phyloP scores from a whole-genome alignment of 2,797 vertebrate species.

The Uromys caudimaculatus region DNA sequence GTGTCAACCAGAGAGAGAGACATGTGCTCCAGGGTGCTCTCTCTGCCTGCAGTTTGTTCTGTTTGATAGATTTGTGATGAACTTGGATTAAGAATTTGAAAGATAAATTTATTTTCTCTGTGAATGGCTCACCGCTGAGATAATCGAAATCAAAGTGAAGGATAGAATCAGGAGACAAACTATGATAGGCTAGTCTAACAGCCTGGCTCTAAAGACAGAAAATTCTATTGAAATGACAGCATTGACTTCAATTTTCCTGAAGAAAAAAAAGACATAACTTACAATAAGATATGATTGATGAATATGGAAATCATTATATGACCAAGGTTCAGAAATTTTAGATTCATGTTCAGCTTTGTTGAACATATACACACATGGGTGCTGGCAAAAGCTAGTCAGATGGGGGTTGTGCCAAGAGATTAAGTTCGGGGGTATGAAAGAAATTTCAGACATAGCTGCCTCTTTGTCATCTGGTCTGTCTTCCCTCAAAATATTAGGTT shows the following conservation, averaged over 20 bases:
- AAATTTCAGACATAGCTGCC: not conserved
- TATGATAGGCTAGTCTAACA: not conserved
- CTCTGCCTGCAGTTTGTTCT: not conserved
- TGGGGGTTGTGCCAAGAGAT: not conserved
- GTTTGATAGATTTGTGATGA: not conserved
- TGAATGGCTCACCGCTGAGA: not conserved
- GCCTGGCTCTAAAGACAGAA: not conserved
- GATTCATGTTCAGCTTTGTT: not conserved
- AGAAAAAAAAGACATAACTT: not conserved
- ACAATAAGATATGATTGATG: not conserved
- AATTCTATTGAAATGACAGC: not conserved
- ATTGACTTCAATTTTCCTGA: not conserved
- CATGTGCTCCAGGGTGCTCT: not conserved
- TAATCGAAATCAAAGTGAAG: not conserved
- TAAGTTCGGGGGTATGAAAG: slow-evolving; percentile 14
- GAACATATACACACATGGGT: not conserved
- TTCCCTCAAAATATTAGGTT: not conserved
- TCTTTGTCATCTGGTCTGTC: not conserved
- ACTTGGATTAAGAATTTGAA: not conserved
- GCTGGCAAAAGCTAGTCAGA: not conserved
- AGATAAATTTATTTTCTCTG: slow-evolving; percentile 2
- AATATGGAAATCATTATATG: not conserved
- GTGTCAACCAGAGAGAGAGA: not conserved
- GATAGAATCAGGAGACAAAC: slow-evolving; percentile 13
- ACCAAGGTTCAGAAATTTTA: not conserved